Evolutionary conservation across 2,113 vertebrate species (phyloP), one percentile per base, ranked within the genome.

Genomic region (Platichthys flesus): DNA sequence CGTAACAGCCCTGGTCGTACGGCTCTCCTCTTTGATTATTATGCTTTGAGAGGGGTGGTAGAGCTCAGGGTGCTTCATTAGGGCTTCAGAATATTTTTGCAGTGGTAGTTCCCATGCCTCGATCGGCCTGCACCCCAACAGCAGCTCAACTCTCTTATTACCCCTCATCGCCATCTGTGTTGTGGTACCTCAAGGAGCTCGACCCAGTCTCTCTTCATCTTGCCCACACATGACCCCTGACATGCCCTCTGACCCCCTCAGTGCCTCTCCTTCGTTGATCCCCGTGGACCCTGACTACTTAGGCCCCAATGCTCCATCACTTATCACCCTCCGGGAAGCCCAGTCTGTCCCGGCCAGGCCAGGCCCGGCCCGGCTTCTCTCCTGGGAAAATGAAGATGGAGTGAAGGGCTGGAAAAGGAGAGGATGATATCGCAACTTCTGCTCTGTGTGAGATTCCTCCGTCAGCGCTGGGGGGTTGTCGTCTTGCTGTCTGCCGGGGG

Each of bases 321-420:
- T 92, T 91, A 91, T 86, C 89, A 90, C 91, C 84, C 89, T 67
- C 58, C 91, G 67, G 92, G 92, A 89, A 90, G 70, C 87, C 60
- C 72, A 4, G 70, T 5, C 73, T 80, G 79, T 84, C 78, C 67
- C 76, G 76, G 81, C 74, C 71, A 66, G 71, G 78, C n/a, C 55
- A 4, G 45, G 55, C 57, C 57, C 0, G 23, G 65, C 69, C 45
- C 2, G 37, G 10, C 60, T 28, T 67, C 67, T 64, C 67, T 67
- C 60, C 83, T 45, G 72, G 79, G 74, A 64, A 70, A 62, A 79
- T 13, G 18, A 85, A 76, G 74, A 67, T 67, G 20, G 71, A 88
- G 52, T 69, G 64, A 74, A 76, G n/a, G 70, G 51, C 63, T 28
- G 78, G 55, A 87, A 74, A 79, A 86, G 78, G 74, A 57, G 67